phyloP scores from a whole-genome alignment of 2,888 invertebrate genomes.

The Ametastegia equiseti region DNA sequence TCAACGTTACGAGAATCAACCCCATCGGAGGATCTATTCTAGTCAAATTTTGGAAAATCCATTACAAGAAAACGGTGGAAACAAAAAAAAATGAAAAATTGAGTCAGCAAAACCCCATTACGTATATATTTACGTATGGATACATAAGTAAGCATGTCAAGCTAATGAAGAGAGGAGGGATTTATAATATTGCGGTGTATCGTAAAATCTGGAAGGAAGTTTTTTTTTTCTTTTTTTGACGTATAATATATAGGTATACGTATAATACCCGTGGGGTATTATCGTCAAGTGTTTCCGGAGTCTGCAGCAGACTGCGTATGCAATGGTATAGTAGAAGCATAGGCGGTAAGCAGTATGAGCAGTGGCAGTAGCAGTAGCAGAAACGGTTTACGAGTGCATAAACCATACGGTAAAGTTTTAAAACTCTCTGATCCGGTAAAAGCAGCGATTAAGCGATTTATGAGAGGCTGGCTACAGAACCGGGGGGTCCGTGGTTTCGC shows the following conservation, averaged over 20 bases:
- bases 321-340: too few species aligned
- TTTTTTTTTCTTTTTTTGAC: neutral
- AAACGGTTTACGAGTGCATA: conserved; percentile 59
- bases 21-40: too few species aligned
- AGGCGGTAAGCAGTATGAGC: neutral
- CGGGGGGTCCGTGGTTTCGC: neutral
- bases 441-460: conserved; percentile 71
- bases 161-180: neutral
- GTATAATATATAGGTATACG: neutral
- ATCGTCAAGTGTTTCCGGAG: conserved; percentile 51
- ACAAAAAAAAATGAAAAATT: too few species aligned
- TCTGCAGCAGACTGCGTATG: conserved; percentile 1
- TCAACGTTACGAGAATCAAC: too few species aligned
- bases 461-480: conserved; percentile 54
- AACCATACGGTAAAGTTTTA: conserved; percentile 61
- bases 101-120: too few species aligned
- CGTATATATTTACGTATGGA: too few species aligned
- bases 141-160: too few species aligned
- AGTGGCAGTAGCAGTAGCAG: neutral
- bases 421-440: conserved; percentile 69
- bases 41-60: too few species aligned
- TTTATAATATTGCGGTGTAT: neutral
- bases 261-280: conserved; percentile 51
- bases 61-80: too few species aligned
- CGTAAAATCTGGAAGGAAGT: neutral